Percentiles rank a stretch among this genome's conserved stretches.
Conservation (phyloP, 2,888 invertebrate species). For the Ormia ochracea region DNA sequence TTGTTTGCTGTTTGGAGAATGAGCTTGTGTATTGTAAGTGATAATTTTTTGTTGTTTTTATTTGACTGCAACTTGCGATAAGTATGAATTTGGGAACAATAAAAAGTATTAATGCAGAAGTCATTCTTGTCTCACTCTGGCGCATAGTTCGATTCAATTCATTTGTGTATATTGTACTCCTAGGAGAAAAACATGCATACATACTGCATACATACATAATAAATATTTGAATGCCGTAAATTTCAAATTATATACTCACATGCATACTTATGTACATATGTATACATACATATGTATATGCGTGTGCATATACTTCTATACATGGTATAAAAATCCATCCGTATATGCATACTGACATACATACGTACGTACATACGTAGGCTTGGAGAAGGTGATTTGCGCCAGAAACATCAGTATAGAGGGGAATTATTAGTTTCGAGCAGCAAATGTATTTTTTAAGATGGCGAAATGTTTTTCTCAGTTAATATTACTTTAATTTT, state of each 20-base stretch:
- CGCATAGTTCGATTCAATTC: not conserved
- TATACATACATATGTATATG: not conserved
- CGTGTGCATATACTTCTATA: too few relatives aligned
- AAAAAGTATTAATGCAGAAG: constrained; percentile 46
- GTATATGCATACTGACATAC: too few relatives aligned
- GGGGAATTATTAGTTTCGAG: constrained; percentile 3
- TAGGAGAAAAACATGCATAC: constrained; percentile 1
- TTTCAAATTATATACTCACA: too few relatives aligned
- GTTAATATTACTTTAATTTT: constrained; percentile 22
- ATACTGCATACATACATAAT: not conserved
- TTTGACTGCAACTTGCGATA: constrained; percentile 60
- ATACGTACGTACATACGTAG: not conserved
- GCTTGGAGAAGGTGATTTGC: constrained; percentile 1
- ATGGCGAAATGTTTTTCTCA: constrained; percentile 56
- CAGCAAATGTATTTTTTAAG: constrained; percentile 26
- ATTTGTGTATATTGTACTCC: constrained; percentile 8
- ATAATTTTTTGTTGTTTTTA: constrained; percentile 39
- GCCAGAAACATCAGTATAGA: not conserved
- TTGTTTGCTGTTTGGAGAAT: constrained; percentile 34
- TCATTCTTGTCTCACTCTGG: constrained; percentile 15
- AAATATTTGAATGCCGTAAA: constrained; percentile 58
- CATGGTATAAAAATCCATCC: too few relatives aligned
- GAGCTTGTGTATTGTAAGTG: not conserved
- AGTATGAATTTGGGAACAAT: constrained; percentile 61
- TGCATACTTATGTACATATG: too few relatives aligned